Evolutionary conservation across 2,797 vertebrate genomes (phyloP), one percentile per base, ranked within the genome.

Genomic region (Triplophysa bombifrons): DNA sequence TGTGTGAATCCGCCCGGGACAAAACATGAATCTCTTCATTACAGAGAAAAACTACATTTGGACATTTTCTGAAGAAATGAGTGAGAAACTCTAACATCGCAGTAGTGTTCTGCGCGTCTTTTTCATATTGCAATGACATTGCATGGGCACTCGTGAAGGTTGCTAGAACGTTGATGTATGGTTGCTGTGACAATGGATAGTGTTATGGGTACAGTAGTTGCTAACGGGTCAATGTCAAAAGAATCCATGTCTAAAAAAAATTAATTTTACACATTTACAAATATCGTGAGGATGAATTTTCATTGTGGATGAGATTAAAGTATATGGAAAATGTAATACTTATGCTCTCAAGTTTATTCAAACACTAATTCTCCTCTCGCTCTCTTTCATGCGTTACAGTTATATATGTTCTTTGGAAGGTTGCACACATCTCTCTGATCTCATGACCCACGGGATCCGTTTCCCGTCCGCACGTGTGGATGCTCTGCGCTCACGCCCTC

Each of bases 1-100:
- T 56, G 73, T 48, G 44, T 58, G 67, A 77, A 78, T 64, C 70
- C 74, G 60, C 70, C 78, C 74, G 56, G 27, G 27, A 50, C 50
- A 81, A 81, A 80, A 74, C 17, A 71, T 30, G 4, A 77, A 56
- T 41, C 41, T 41, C 10, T 11, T 41, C 41, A 41, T 41, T 11
- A 41, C 41, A 41, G 9, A 41, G 51, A 6, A n/a, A 7, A 9
- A 19, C 16, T n/a, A 19, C 16, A 53, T 53, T n/a, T n/a, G 9
- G 4, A 53, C 19, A 53, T 53, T n/a, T 53, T 53, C 51, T 53
- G 51, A 53, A 19, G 14, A 16, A 50, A 17, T 16, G 48, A 17
- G 34, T 38, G 34, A 38, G 34, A 51, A 51, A 51, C 50, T 16
- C 5, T 3, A 51, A 0, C 50, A 51, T 51, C 10, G 12, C 50